Conservation (phyloP, 2,113 vertebrate genomes). For the Ictalurus punctatus region DNA sequence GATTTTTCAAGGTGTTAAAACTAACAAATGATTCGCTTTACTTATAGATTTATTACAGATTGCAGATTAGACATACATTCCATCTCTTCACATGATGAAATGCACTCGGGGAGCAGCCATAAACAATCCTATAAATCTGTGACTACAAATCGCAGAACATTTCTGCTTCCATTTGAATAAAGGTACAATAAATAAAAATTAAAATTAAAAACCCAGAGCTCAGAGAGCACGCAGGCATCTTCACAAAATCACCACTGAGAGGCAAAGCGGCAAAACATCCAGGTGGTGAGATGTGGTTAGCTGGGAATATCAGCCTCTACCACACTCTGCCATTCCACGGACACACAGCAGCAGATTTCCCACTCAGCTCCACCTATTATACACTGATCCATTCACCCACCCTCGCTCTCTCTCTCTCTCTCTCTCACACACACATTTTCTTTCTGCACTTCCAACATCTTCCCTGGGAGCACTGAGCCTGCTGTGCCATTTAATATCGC, state of each 20-base stretch:
- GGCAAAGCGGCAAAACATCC: not conserved
- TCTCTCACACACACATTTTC: not conserved
- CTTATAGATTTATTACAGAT: not conserved
- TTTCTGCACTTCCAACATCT: not conserved
- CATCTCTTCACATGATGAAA: not conserved
- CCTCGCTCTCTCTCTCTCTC: not conserved
- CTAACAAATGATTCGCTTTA: not conserved
- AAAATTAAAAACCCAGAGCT: not conserved
- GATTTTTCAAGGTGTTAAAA: not conserved
- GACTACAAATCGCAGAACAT: not conserved
- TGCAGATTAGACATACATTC: not conserved
- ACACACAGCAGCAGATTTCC: not conserved
- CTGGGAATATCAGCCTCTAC: not conserved
- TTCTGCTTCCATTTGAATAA: not conserved
- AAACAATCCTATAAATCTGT: not conserved
- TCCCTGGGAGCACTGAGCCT: slow-evolving; percentile 9
- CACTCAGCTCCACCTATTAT: not conserved
- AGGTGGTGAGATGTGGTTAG: slow-evolving; percentile 11
- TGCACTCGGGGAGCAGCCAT: not conserved
- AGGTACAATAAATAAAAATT: not conserved
- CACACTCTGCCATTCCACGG: not conserved
- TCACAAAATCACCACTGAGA: not conserved
- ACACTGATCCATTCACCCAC: not conserved
- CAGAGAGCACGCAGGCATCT: not conserved
- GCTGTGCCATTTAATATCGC: slow-evolving; percentile 39